phyloP scores from a whole-genome alignment of 2,797 vertebrate genomes.

The Melanotaenia parkinsoni region DNA sequence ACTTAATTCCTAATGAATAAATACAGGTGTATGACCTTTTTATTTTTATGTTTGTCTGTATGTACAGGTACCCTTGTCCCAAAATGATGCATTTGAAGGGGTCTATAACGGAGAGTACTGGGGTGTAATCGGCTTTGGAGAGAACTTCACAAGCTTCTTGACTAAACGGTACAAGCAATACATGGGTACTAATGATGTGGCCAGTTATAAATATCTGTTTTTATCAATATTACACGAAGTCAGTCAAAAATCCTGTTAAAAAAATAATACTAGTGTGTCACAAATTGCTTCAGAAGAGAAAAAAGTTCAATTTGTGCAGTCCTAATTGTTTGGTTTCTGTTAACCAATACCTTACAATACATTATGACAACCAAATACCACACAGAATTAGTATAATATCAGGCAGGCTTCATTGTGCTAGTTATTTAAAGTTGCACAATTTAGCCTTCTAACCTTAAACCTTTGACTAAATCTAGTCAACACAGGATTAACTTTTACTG shows the following conservation, averaged over 20 bases:
- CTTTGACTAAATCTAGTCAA: too few relatives aligned
- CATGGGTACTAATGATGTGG: too few relatives aligned
- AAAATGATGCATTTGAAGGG: slow-evolving; percentile 80
- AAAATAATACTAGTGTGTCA: background rate
- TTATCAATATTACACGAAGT: background rate
- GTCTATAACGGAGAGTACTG: slow-evolving; percentile 82
- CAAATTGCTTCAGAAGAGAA: background rate
- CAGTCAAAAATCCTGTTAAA: background rate
- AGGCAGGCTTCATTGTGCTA: too few relatives aligned
- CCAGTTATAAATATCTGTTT: background rate
- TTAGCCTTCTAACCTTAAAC: too few relatives aligned
- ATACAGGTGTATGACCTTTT: background rate
- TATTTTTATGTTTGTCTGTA: background rate
- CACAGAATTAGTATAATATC: background rate
- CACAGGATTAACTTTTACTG: too few relatives aligned
- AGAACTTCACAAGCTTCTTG: slow-evolving; percentile 85
- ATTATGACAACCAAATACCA: background rate
- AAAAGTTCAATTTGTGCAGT: background rate
- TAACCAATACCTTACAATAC: background rate
- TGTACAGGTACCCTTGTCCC: slow-evolving; percentile 75
- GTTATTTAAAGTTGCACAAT: too few relatives aligned
- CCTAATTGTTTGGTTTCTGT: background rate
- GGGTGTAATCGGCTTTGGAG: slow-evolving; percentile 83
- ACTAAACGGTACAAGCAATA: slow-evolving; percentile 76
- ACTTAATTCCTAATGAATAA: background rate